Percentiles rank a stretch among this genome's conserved stretches.
phyloP scores from a whole-genome alignment of 1,140 invertebrate genomes.

The Bombyx mandarina region DNA sequence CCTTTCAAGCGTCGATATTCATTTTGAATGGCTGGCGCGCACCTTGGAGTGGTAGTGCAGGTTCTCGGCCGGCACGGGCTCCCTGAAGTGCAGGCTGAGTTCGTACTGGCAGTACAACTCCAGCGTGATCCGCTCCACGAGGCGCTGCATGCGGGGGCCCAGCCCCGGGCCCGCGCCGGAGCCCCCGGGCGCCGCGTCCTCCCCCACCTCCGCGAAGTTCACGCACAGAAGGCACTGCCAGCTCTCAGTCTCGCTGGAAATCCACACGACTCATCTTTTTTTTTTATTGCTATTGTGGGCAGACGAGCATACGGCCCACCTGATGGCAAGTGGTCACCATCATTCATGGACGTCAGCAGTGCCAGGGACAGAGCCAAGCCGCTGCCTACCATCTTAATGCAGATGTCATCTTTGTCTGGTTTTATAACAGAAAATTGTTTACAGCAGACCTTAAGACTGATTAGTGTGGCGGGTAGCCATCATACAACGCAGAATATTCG shows the following conservation, averaged over 20 bases:
- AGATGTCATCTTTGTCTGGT: not conserved
- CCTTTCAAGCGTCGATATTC: no score
- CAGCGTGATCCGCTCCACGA: slow-evolving; percentile 86
- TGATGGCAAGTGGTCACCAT: no score
- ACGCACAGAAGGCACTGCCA: slow-evolving; percentile 94
- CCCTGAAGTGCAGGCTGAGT: slow-evolving; percentile 87
- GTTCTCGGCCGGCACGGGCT: slow-evolving; percentile 84
- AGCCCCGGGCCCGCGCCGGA: slow-evolving; percentile 43
- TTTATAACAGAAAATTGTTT: no score
- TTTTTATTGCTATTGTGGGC: not conserved
- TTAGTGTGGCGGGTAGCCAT: no score
- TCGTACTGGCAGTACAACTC: slow-evolving; percentile 93
- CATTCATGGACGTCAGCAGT: no score
- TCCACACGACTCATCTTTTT: not conserved
- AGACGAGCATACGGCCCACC: no score
- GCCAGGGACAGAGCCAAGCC: no score
- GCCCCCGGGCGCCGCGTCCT: slow-evolving; percentile 36
- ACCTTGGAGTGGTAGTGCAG: slow-evolving; percentile 78
- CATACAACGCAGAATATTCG: no score
- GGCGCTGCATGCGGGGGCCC: slow-evolving; percentile 74
- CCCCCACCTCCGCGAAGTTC: slow-evolving; percentile 79
- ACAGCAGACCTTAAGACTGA: no score
- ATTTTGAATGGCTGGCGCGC: no score
- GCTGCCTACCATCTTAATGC: not conserved
- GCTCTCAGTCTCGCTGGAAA: slow-evolving; percentile 82